Conservation (phyloP, 1,140 invertebrate genomes). For the Prorops nasuta region DNA sequence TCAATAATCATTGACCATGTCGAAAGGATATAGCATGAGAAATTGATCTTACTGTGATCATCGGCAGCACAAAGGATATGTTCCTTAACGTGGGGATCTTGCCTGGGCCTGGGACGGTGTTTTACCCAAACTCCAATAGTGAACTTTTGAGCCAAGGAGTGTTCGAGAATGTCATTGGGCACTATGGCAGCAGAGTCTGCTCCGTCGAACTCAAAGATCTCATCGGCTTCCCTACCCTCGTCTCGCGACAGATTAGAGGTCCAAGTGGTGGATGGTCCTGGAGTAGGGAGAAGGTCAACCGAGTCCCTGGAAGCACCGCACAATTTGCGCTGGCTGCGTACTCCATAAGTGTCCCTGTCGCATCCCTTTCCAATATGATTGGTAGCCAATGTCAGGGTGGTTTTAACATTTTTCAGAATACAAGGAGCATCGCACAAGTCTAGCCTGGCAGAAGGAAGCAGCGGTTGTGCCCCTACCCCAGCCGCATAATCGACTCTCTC, state of each 20-base stretch:
- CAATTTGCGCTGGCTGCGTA: slow-evolving; percentile 84
- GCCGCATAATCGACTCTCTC: slow-evolving; percentile 90
- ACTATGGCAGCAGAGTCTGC: slow-evolving; percentile 81
- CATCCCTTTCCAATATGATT: slow-evolving; percentile 88
- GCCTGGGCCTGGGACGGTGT: slow-evolving; percentile 68
- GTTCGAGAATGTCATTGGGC: slow-evolving; percentile 71
- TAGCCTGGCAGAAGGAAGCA: slow-evolving; percentile 84
- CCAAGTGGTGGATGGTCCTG: slow-evolving; percentile 79
- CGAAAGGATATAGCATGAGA: not conserved
- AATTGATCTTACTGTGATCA: slow-evolving; percentile 80
- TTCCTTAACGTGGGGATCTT: slow-evolving; percentile 89
- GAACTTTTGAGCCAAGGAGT: slow-evolving; percentile 77
- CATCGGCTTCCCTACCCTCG: slow-evolving; percentile 84
- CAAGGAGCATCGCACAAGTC: slow-evolving; percentile 87
- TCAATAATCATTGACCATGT: slow-evolving; percentile 4
- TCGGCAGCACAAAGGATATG: slow-evolving; percentile 94
- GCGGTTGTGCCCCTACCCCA: slow-evolving; percentile 70
- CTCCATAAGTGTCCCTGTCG: slow-evolving; percentile 88
- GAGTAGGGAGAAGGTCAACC: slow-evolving; percentile 85
- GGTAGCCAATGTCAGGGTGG: slow-evolving; percentile 71
- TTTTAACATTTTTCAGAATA: slow-evolving; percentile 61
- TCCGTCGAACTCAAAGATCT: slow-evolving; percentile 94
- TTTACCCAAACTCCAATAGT: slow-evolving; percentile 92
- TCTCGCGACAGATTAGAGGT: slow-evolving; percentile 84
- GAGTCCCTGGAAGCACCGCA: slow-evolving; percentile 70